Base-by-base conservation (phyloP, 2,888 invertebrate genomes). In the Seira musarum region DNA sequence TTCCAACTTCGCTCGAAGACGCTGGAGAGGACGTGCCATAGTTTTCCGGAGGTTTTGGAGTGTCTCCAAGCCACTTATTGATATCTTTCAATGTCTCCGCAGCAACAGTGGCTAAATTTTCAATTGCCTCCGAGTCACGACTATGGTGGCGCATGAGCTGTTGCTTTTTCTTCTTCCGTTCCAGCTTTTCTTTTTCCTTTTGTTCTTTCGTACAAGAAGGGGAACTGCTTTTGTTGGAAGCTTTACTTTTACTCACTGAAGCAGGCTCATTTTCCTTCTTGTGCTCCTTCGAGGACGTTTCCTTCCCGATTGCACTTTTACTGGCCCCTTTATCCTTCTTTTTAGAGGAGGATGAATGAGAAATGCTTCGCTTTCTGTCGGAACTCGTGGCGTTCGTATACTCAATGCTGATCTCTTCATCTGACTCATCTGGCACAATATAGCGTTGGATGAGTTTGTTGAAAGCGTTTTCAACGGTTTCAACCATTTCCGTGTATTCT, bases 401-500 rank as follows among this genome's bases (percentile, higher is more conserved):
- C 79, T 88, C 88, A 17, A 88, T 88, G 49, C 88, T 88, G 25
- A 88, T 87, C 74, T 90, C 90, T 79, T 90, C 91, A 88, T 96
- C 96, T 24, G 86, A 86, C 60, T 85, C 86, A 84, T 94, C 92
- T 87, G 94, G 93, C 88, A 95, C 94, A 83, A 96, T 92, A 89
- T 94, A 96, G 87, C 94, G 93, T 88, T 94, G 94, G 2, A 95
- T 94, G 15, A 95, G 93, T 83, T 93, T 92, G 85, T 95, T 93
- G 88, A 96, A 96, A 13, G 93, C 95, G 86, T 93, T 91, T 88
- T 94, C 93, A 76, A 96, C 90, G 88, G 93, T 95, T 88, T 94
- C 93, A 10, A 94, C 95, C 96, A 96, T 96, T 88, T 93, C 93
- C 0, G 95, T 95, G 87, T 96, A 96, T 89, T 96, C 96, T 96